Percentiles rank a stretch among this genome's conserved stretches.
phyloP scores from a whole-genome alignment of 2,113 vertebrate genomes.

The Xyliphius kryptos region DNA sequence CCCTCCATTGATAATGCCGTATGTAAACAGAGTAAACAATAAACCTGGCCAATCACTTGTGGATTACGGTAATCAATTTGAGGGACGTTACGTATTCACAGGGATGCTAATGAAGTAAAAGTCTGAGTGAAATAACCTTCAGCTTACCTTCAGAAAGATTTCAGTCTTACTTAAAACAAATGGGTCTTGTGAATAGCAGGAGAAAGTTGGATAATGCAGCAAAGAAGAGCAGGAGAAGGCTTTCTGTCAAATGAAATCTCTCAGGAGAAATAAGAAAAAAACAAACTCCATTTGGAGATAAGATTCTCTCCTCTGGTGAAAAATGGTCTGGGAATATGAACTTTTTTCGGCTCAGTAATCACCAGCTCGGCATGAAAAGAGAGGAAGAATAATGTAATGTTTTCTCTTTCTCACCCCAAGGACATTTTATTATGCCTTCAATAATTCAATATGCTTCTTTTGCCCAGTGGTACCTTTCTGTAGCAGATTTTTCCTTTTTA shows the following conservation, averaged over 20 bases:
- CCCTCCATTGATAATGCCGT: conserved; percentile 28
- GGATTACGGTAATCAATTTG: conserved; percentile 1
- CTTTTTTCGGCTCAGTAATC: conserved; percentile 51
- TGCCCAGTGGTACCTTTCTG: conserved; percentile 35
- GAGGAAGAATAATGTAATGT: conserved; percentile 48
- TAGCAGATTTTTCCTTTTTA: conserved; percentile 10
- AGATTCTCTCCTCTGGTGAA: conserved; percentile 49
- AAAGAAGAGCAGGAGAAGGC: conserved; percentile 18
- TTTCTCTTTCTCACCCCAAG: conserved; percentile 56
- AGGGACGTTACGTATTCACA: background rate
- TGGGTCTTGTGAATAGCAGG: conserved; percentile 50
- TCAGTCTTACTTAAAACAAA: conserved; percentile 53
- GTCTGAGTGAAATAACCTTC: conserved; percentile 49
- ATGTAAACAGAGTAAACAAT: conserved; percentile 9
- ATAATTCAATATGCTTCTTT: conserved; percentile 58
- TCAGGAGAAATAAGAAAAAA: conserved; percentile 24
- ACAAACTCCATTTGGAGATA: conserved; percentile 57
- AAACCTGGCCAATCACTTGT: conserved; percentile 19
- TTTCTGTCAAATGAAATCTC: conserved; percentile 33
- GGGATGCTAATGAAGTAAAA: conserved; percentile 22
- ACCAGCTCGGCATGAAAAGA: conserved; percentile 31
- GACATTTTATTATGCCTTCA: conserved; percentile 60
- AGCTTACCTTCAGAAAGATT: conserved; percentile 43
- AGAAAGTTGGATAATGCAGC: too few relatives aligned
- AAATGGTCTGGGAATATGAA: conserved; percentile 38